Base-by-base conservation (phyloP, 2,797 vertebrate genomes). In the Percopsis omiscomaycus region DNA sequence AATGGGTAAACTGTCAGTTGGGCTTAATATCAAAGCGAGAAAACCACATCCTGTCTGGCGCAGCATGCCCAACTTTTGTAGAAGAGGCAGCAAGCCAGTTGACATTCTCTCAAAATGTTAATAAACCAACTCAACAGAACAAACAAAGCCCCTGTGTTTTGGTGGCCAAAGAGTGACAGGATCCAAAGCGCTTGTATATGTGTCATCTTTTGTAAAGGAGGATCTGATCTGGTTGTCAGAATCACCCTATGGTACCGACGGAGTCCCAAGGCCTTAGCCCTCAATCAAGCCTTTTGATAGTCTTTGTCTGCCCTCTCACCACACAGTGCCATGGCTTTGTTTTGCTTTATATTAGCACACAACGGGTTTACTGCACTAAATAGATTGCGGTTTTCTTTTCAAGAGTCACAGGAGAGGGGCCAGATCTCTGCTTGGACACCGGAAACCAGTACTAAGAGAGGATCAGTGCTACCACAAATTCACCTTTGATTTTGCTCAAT, bases 131-230 rank as follows among this genome's bases (percentile, higher is more conserved):
- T 84, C 74, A 78, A 66, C 68, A 32, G 63, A 63, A 57, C 50
- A 69, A 84, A 91, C 86, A 91, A 89, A 89, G 79, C 64, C 61
- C 56, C 83, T 87, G 74, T 89, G 84, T 89, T 71, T 81, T 82
- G 79, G 65, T 68, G 72, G 80, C 81, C 86, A 85, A 83, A 78
- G 81, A 84, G 68, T 87, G 87, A 87, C 83, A 80, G 82, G 80
- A 63, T 55, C 68, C 74, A 77, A 84, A 77, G 78, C 82, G 78
- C 84, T 74, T 87, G 85, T 88, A 81, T 80, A 78, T 72, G 79
- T 92, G 90, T 91, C 90, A 88, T 79, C 81, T 81, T 86, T 67
- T 91, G 80, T 89, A 92, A 88, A 90, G 88, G 89, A 91, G 78
- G 84, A 90, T 85, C 82, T 87, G 87, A 89, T 22, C 22, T 81